Base-by-base conservation (phyloP, 2,888 invertebrate species). In the Perdita meconis region DNA sequence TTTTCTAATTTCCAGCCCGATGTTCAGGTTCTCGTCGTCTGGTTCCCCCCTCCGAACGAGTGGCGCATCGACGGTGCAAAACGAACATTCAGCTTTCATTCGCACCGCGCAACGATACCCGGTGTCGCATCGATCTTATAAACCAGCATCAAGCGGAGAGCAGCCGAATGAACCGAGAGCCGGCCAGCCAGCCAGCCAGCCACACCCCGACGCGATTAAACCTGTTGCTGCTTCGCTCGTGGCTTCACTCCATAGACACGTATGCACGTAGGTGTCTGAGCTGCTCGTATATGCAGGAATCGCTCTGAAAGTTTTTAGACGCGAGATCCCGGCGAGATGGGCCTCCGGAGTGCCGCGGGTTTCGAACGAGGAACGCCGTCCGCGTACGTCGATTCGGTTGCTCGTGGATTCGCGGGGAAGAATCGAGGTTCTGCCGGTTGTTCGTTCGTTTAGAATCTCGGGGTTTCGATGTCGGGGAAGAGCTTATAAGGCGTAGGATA, bases 191-290 rank as follows among this genome's bases (percentile, higher is more conserved):
- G 83, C 86, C 84, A 83, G 85, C 85, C 86, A 87, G 90, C 90
- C 90, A 90, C 90, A 90, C 90, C 90, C 90, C 88, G 88, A 87
- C 87, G 89, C 88, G 89, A 89, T 90, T 89, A 90, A 90, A 90
- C 90, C 90, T 90, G 90, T 90, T 90, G 90, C 90, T 89, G 88
- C 87, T 89, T 87, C 84, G 88, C 86, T 82, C 83, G 82, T 82
- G 78, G 78, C 75, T 61, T 57, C 26, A 16, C 67, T 68, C 65
- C 71, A 73, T 70, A 75, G 68, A 74, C 60, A 56, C 60, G 53
- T 74, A 63, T 66, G 59, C 69, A 61, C 74, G 80, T 81, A 74
- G 59, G 70, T 63, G 57, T 61, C 40, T 55, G 56, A n/a, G n/a
- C 53, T 51, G 61, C 40, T 50, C 44, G 47, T 78, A 53, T 55